These are phyloP conservation scores for Micrasema minimum DNA, from an alignment of 1,140 invertebrate species.

Conservation along the genomic window DNA sequence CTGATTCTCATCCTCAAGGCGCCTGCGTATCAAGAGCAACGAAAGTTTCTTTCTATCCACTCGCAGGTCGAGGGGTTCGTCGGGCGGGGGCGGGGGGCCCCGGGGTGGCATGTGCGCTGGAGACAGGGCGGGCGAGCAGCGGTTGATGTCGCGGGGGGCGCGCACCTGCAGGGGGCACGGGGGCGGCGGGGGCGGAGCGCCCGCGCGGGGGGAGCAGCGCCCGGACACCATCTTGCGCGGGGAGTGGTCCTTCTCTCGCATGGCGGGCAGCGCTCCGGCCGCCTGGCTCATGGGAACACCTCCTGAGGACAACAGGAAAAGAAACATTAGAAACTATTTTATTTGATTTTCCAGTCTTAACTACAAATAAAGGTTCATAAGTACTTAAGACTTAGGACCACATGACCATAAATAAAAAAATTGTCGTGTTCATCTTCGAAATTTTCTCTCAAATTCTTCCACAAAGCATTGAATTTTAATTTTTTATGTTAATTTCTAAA, in stretches of 20 bases:
- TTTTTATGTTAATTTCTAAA: no score
- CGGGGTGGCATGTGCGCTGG: constrained; percentile 58
- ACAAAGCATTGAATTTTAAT: no score
- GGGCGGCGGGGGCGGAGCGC: constrained; percentile 34
- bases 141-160: constrained; percentile 58
- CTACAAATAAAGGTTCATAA: no score
- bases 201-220: constrained; percentile 50
- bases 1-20: constrained; percentile 80
- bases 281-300: constrained; percentile 54
- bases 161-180: constrained; percentile 66
- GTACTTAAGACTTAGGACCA: no score
- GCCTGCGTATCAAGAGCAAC: constrained; percentile 55
- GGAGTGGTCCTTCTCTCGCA: constrained; percentile 84
- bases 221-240: constrained; percentile 74
- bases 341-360: no score
- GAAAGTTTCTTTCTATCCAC: constrained; percentile 80
- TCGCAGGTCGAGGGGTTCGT: constrained; percentile 85
- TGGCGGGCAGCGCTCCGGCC: constrained; percentile 58
- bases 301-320: constrained; percentile 45
- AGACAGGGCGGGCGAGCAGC: constrained; percentile 59
- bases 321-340: background rate
- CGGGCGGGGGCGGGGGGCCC: constrained; percentile 62
- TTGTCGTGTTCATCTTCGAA: no score
- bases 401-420: no score
- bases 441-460: no score